Base-by-base conservation (phyloP, 2,797 vertebrate species). In the Pseudochirops corinnae region DNA sequence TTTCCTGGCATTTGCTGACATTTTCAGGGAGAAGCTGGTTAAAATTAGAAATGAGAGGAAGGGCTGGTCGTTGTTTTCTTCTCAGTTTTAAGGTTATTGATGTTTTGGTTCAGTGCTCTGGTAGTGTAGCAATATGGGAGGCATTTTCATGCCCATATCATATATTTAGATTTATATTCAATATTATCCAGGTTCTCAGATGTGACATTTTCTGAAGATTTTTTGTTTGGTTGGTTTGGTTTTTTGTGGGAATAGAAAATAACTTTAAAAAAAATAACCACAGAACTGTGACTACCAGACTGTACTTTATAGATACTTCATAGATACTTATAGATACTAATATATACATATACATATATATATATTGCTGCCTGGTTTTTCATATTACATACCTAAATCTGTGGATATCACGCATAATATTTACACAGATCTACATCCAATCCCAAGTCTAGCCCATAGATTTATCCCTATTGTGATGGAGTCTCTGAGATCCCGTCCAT, bases 1-100 rank as follows among this genome's bases (percentile, higher is more conserved):
- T 91, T 53, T 91, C 55, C 31, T 91, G 50, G n/a, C 50, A 55
- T 91, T 91, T 55, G 90, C 52, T 91, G 50, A 53, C 90, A 91
- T 91, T 91, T 91, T 91, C 26, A 91, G 29, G 29, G 46, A 90
- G 90, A 55, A 90, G 52, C 33, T 50, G 74, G 39, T 26, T 87
- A 87, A 87, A 87, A 87, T 87, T 87, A 87, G 74, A 87, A 82
- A 87, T 87, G 28, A 87, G 39, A 87, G 74, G 39, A 46, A 87
- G 74, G 74, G 21, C 21, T 50, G 21, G 39, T 87, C 39, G 50
- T 87, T 87, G 39, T 50, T 87, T 50, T 87, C 39, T 87, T 87
- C 24, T 87, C 39, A 87, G 21, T 87, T 87, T 58, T 50, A 87
- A 82, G 39, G 39, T 46, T 87, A 50, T 50, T 87, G 74, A 87